Percentiles rank a stretch among this genome's conserved stretches.
phyloP scores from a whole-genome alignment of 2,113 vertebrate genomes.

The Holacanthus passer region DNA sequence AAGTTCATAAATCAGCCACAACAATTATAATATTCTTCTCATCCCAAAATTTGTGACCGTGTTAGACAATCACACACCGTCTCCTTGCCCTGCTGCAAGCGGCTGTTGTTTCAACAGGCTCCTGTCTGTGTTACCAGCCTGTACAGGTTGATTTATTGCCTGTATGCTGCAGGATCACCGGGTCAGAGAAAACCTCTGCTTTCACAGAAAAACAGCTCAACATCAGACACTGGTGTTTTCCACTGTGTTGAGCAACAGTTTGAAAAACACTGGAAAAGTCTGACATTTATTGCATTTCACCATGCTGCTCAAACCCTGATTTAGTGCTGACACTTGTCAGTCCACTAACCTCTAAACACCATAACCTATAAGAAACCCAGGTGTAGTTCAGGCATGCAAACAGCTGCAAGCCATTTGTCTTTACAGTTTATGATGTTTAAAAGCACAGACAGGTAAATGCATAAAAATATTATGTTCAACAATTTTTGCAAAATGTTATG shows the following conservation, averaged over 20 bases:
- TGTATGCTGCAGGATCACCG: background rate
- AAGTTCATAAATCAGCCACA: background rate
- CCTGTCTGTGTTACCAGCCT: background rate
- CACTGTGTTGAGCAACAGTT: background rate
- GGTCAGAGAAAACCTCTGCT: constrained; percentile 21
- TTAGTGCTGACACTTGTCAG: background rate
- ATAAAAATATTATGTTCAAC: background rate
- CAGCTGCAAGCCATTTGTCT: background rate
- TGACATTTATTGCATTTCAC: background rate
- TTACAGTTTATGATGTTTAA: background rate
- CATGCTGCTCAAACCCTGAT: background rate
- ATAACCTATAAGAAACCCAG: background rate
- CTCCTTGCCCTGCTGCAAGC: background rate
- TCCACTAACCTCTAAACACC: constrained; percentile 9
- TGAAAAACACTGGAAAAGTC: constrained; percentile 2
- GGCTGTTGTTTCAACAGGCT: background rate
- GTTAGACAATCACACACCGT: background rate
- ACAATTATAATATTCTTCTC: background rate
- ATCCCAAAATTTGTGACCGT: background rate
- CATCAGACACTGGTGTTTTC: background rate
- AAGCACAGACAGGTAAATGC: background rate
- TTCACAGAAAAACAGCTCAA: background rate
- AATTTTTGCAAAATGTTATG: background rate
- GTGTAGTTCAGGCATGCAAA: background rate
- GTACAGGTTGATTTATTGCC: constrained; percentile 7